These are phyloP conservation scores for Serinus canaria DNA, from an alignment of 2,113 vertebrate genomes.

Conservation along the genomic window DNA sequence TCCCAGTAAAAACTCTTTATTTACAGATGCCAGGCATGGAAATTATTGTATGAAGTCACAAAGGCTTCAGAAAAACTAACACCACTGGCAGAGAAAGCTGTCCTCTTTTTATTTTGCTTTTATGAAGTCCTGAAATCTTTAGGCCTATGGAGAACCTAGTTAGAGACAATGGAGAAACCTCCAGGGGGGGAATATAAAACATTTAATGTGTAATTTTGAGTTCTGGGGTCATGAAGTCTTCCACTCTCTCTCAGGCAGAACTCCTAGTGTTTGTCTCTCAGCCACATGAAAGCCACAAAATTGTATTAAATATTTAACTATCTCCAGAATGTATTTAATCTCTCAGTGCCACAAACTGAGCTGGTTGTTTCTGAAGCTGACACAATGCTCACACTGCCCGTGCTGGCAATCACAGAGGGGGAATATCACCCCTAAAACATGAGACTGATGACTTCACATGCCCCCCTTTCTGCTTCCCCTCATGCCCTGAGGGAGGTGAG, in stretches of 20 bases:
- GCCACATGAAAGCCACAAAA: constrained; percentile 14
- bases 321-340: constrained; percentile 55
- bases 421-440: not conserved
- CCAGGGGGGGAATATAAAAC: constrained; percentile 45
- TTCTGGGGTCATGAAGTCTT: constrained; percentile 67
- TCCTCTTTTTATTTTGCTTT: not conserved
- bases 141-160: constrained; percentile 63
- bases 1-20: not conserved
- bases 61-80: constrained; percentile 29
- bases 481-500: not conserved
- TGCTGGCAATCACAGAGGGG: constrained; percentile 24
- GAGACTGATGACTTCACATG: not conserved
- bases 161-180: constrained; percentile 66
- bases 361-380: constrained; percentile 52
- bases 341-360: constrained; percentile 34
- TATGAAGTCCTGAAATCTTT: constrained; percentile 56
- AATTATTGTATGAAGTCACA: not conserved
- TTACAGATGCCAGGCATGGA: constrained; percentile 29
- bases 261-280: constrained; percentile 59
- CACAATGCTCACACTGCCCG: not conserved
- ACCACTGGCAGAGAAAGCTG: not conserved
- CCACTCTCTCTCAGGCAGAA: constrained; percentile 62
- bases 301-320: constrained; percentile 54
- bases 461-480: not conserved
- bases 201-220: constrained; percentile 67